phyloP scores from a whole-genome alignment of 2,113 vertebrate species.

The Alectura lathami region DNA sequence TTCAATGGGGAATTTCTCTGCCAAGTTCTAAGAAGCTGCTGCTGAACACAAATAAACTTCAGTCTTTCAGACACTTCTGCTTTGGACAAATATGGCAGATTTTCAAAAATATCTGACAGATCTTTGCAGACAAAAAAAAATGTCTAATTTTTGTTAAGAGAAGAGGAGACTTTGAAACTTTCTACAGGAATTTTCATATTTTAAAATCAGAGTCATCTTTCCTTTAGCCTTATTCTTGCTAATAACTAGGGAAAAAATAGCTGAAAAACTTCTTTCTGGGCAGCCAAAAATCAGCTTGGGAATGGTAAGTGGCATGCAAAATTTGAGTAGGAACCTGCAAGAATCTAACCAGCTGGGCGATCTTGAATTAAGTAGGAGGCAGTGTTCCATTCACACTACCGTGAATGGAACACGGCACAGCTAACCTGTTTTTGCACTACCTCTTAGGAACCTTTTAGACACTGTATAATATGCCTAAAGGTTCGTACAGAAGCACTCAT shows the following conservation, averaged over 20 bases:
- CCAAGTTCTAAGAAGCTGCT: not conserved
- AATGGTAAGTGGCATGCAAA: not conserved
- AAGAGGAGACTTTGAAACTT: not conserved
- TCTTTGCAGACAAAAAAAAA: not conserved
- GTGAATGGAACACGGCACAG: fast-evolving
- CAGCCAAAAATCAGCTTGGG: fast-evolving
- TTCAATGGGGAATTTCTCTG: not conserved
- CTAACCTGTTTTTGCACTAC: not conserved
- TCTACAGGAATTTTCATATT: not conserved
- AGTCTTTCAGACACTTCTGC: not conserved
- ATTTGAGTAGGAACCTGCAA: not conserved
- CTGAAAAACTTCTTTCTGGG: not conserved
- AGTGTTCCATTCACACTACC: fast-evolving
- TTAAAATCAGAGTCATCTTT: not conserved
- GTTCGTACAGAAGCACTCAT: not conserved
- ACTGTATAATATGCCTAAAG: not conserved
- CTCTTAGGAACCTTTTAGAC: not conserved
- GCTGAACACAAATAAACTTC: not conserved
- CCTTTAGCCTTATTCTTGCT: not conserved
- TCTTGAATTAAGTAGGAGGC: not conserved
- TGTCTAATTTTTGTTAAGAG: not conserved
- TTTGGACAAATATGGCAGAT: not conserved
- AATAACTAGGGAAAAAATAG: fast-evolving
- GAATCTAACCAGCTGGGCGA: not conserved
- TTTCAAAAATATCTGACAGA: not conserved